These are phyloP conservation scores for Lipophrys pholis DNA, from an alignment of 2,113 vertebrate species.

Conservation along the genomic window DNA sequence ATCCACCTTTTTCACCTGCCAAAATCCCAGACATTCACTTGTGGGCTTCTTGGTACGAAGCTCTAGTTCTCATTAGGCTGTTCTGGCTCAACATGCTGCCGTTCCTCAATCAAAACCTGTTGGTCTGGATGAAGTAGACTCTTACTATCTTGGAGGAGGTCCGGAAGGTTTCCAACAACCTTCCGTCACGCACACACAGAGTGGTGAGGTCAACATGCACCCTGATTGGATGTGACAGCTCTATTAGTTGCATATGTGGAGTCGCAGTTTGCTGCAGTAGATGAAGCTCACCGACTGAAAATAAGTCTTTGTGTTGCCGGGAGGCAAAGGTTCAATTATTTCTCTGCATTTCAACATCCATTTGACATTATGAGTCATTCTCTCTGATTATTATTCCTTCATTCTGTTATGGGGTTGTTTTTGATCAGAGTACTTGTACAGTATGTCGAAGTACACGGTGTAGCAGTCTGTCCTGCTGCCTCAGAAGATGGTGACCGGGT, in stretches of 20 bases:
- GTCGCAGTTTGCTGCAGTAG: background rate
- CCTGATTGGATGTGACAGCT: slow-evolving; percentile 34
- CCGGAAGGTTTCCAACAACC: slow-evolving; percentile 4
- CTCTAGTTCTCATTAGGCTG: slow-evolving; percentile 29
- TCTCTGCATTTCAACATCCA: no score
- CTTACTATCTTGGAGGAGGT: slow-evolving; percentile 11
- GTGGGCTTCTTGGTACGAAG: slow-evolving; percentile 9
- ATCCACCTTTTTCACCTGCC: slow-evolving; percentile 33
- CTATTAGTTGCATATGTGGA: slow-evolving; percentile 35
- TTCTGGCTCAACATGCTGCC: no score
- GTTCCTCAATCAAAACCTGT: no score
- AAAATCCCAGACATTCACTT: slow-evolving; percentile 27
- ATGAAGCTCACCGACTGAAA: background rate
- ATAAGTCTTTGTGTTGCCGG: no score
- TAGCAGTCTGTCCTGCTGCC: no score
- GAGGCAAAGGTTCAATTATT: no score
- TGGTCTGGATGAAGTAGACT: slow-evolving; percentile 11
- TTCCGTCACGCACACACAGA: slow-evolving; percentile 14
- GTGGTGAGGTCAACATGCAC: slow-evolving; percentile 13
- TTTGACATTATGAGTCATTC: no score
- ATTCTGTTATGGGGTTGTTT: no score
- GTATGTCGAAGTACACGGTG: no score
- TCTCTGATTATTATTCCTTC: no score
- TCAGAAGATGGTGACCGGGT: no score
- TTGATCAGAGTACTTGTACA: no score